Base-by-base conservation (phyloP, 2,113 vertebrate species). In the Myrmophylax atrothorax region DNA sequence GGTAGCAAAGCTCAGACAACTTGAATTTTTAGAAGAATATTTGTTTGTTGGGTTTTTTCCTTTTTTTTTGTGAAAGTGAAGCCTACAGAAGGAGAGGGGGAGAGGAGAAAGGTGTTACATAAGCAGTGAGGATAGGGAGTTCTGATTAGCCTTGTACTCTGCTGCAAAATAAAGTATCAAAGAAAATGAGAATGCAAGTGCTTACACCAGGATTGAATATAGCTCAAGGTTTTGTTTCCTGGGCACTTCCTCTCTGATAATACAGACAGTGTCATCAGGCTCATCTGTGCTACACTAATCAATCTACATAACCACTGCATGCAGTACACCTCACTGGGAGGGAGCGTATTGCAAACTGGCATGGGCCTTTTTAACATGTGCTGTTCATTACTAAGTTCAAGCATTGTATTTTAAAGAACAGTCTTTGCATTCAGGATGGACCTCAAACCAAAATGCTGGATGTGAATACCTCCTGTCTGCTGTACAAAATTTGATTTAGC, bases 31-130 rank as follows among this genome's bases (percentile, higher is more conserved):
- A 72, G 49, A 55, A 62, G 18, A 72, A 40, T 46, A 82, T 75
- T 56, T 87, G 8, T 55, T 42, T 42, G 40, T 42, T 42, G 40
- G 40, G 40, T 19, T 28, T 78, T 40, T 25, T 24, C 24, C 35
- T 28, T 60, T 15, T 8, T 46, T 44, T 13, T 44, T n/a, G 10
- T 46, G 44, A 46, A 59, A 72, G 20, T 68, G 68, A 75, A 70
- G 18, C 68, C 56, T 78, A 75, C 89, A 94, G 91, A 95, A 95
- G 89, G 86, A 77, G 76, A 93, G 89, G 91, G 23, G 88, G 86
- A 94, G 89, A 52, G 12, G 47, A 87, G 47, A 67, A 63, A 67
- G 15, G 78, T 83, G 25, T 96, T 94, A 90, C 33, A 56, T 97
- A 94, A 96, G 79, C 68, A 68, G 23, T 38, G 42, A 74, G 22